Conservation (phyloP, 2,888 invertebrate genomes). For the Phlogophora meticulosa region DNA sequence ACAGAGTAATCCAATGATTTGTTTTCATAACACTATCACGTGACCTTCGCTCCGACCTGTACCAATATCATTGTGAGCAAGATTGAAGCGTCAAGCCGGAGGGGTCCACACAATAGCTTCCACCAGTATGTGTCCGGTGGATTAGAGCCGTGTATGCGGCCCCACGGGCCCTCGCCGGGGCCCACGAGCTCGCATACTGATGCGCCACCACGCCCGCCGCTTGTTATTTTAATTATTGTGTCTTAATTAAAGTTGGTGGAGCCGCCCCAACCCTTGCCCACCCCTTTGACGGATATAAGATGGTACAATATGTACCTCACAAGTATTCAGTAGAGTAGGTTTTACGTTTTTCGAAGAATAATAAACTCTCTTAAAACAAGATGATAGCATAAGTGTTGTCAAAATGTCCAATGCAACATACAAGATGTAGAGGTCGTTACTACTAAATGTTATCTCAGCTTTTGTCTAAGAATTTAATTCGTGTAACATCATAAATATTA, state of each 20-base stretch:
- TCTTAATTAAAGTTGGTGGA: slow-evolving; percentile 82
- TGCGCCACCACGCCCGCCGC: slow-evolving; percentile 76
- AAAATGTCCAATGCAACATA: slow-evolving; percentile 12
- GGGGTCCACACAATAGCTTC: slow-evolving; percentile 49
- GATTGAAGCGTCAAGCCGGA: slow-evolving; percentile 49
- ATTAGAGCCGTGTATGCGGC: slow-evolving; percentile 81
- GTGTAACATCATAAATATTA: slow-evolving; percentile 45
- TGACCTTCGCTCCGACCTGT: slow-evolving; percentile 48
- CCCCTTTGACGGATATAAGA: slow-evolving; percentile 39
- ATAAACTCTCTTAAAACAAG: not conserved
- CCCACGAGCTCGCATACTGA: slow-evolving; percentile 80
- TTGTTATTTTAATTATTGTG: slow-evolving; percentile 88
- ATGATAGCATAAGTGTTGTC: not conserved
- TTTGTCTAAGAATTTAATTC: slow-evolving; percentile 43
- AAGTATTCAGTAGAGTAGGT: slow-evolving; percentile 15
- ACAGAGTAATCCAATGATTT: slow-evolving; percentile 44
- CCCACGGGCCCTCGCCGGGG: slow-evolving; percentile 71
- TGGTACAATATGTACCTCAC: slow-evolving; percentile 37
- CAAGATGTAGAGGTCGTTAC: slow-evolving; percentile 35
- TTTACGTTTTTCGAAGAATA: not conserved
- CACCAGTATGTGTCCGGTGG: slow-evolving; percentile 60
- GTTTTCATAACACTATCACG: slow-evolving; percentile 60
- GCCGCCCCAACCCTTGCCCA: slow-evolving; percentile 48
- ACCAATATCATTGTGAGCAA: slow-evolving; percentile 49
- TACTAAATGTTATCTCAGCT: slow-evolving; percentile 34